These are phyloP conservation scores for Pollicipes pollicipes DNA, from an alignment of 1,140 invertebrate species.

Conservation along the genomic window DNA sequence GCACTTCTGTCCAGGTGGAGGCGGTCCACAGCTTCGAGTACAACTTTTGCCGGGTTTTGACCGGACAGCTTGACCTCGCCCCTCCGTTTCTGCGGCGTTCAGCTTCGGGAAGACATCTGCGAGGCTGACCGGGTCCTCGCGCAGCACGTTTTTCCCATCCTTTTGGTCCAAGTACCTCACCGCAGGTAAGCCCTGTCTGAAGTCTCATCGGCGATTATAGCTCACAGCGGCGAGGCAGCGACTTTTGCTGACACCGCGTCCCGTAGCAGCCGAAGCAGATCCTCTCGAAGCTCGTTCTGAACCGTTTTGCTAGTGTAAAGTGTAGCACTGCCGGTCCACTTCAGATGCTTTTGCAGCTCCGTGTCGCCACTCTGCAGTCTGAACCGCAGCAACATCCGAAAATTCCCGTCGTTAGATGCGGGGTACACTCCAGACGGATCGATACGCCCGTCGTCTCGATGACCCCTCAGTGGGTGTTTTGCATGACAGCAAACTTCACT, in stretches of 20 bases:
- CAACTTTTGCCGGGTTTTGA: constrained; percentile 5
- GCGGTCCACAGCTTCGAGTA: background rate
- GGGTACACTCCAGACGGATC: background rate
- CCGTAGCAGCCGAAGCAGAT: background rate
- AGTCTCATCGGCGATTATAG: constrained; percentile 6
- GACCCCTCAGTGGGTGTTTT: background rate
- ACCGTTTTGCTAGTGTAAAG: constrained; percentile 9
- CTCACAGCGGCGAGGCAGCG: background rate
- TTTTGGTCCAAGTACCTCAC: background rate
- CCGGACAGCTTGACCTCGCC: constrained; percentile 4
- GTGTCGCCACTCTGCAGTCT: constrained; percentile 42
- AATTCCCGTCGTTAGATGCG: constrained; percentile 35
- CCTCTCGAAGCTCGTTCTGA: background rate
- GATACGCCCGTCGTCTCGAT: background rate
- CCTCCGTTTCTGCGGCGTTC: background rate
- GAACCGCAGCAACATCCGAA: constrained; percentile 42
- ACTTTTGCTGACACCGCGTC: background rate
- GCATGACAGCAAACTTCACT: background rate
- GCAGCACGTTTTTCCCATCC: background rate
- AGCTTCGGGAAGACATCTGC: constrained; percentile 4
- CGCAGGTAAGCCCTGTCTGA: background rate
- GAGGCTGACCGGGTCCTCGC: constrained; percentile 1
- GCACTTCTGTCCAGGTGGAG: constrained; percentile 3
- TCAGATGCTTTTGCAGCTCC: constrained; percentile 29
- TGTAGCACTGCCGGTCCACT: background rate